These are phyloP conservation scores for Araneus ventricosus DNA, from an alignment of 1,140 invertebrate genomes.

Conservation along the genomic window DNA sequence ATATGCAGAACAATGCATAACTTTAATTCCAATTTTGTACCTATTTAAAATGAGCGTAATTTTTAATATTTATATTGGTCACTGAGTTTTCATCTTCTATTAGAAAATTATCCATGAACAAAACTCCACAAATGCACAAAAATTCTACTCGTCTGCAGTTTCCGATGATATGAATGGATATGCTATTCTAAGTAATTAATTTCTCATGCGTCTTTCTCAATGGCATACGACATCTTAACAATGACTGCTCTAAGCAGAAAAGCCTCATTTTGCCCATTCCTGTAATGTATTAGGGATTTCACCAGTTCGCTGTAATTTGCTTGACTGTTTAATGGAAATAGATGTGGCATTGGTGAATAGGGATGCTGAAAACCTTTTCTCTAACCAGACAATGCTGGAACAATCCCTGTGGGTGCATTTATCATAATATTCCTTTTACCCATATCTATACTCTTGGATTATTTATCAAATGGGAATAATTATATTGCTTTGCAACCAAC, in stretches of 20 bases:
- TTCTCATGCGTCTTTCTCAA: neutral
- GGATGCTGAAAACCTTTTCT: neutral
- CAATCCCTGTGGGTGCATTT: neutral
- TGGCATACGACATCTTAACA: neutral
- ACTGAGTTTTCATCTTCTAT: neutral
- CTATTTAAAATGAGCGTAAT: too few relatives aligned
- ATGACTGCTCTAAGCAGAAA: neutral
- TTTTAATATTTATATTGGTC: too few relatives aligned
- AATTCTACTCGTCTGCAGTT: neutral
- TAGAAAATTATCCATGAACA: neutral
- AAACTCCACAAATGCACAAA: neutral
- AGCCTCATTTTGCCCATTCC: neutral
- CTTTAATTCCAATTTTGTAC: too few relatives aligned
- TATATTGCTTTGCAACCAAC: neutral
- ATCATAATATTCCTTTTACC: neutral
- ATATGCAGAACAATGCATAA: too few relatives aligned
- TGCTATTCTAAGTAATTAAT: neutral
- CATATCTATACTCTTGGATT: neutral
- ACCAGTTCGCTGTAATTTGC: neutral
- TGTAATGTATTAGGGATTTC: neutral
- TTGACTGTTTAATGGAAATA: slow-evolving; percentile 17
- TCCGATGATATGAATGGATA: neutral
- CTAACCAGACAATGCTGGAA: neutral
- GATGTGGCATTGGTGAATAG: neutral
- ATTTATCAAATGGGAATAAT: neutral